phyloP scores from a whole-genome alignment of 2,797 vertebrate species.

The Enteromius paludinosus region DNA sequence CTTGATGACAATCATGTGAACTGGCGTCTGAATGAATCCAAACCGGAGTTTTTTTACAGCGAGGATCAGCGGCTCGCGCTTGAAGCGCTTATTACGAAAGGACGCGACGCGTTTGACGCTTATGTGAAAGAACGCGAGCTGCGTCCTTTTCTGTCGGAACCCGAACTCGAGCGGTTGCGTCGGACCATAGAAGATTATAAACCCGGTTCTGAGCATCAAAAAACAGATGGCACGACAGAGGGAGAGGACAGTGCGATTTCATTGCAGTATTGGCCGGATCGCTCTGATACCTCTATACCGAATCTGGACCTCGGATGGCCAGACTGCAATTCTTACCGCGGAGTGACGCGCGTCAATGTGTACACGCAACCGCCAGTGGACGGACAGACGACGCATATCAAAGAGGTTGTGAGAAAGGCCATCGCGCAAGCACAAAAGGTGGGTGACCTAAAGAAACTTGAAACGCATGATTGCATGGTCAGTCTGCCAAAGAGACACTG shows the following conservation, averaged over 20 bases:
- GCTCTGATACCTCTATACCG: constrained; percentile 89
- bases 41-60: constrained; percentile 97
- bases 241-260: constrained; percentile 80
- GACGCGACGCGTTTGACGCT: constrained; percentile 84
- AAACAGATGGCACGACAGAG: constrained; percentile 61
- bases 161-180: constrained; percentile 84
- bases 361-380: constrained; percentile 93
- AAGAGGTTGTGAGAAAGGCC: constrained; percentile 95
- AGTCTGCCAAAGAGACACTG: background rate
- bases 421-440: constrained; percentile 93
- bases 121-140: constrained; percentile 79
- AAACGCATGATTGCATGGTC: constrained; percentile 11
- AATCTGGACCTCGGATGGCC: constrained; percentile 97
- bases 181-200: constrained; percentile 82
- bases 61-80: constrained; percentile 93
- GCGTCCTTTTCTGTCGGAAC: constrained; percentile 89
- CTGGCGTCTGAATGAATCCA: constrained; percentile 91
- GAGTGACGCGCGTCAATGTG: constrained; percentile 92
- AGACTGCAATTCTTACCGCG: constrained; percentile 87
- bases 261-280: constrained; percentile 95
- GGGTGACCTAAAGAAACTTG: constrained; percentile 12
- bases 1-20: constrained; percentile 94
- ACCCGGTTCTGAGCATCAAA: constrained; percentile 80
- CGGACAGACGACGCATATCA: constrained; percentile 89
- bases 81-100: constrained; percentile 81